Evolutionary conservation across 2,797 vertebrate species (phyloP).

Genomic region (Gobionotothen gibberifrons): DNA sequence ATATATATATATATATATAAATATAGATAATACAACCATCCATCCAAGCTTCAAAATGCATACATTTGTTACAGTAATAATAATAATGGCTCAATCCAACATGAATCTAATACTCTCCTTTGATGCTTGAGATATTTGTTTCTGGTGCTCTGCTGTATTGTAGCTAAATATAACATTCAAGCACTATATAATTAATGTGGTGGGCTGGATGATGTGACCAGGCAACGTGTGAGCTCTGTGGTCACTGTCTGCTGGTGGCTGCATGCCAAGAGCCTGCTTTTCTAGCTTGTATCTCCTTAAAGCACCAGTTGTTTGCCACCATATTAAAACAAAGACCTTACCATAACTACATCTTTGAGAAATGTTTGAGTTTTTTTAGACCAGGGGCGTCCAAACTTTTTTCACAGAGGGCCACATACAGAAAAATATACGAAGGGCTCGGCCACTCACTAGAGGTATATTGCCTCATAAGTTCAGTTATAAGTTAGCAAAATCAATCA

Average conservation of each 20-base stretch:
- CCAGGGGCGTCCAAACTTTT: no score
- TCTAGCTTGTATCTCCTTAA: slow-evolving; percentile 28
- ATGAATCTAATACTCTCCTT: neutral
- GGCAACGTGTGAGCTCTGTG: slow-evolving; percentile 27
- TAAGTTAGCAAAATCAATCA: no score
- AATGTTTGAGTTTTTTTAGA: no score
- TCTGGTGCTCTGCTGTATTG: neutral
- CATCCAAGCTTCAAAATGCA: neutral
- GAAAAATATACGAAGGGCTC: no score
- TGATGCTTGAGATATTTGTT: neutral
- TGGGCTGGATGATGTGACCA: slow-evolving; percentile 1
- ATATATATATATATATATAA: no score
- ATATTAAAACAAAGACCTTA: neutral
- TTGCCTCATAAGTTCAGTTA: no score
- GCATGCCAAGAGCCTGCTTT: slow-evolving; percentile 29
- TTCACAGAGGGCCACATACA: no score
- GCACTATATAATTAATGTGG: slow-evolving; percentile 10
- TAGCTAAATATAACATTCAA: slow-evolving; percentile 12
- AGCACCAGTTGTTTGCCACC: slow-evolving; percentile 20
- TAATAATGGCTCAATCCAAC: neutral
- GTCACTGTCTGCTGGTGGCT: slow-evolving; percentile 29
- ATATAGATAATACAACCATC: no score
- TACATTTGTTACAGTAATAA: neutral
- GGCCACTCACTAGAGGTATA: no score
- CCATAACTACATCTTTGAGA: no score